Conservation (phyloP, 53 echinoderm and acorn worm species). For the Actinopyga echinites region DNA sequence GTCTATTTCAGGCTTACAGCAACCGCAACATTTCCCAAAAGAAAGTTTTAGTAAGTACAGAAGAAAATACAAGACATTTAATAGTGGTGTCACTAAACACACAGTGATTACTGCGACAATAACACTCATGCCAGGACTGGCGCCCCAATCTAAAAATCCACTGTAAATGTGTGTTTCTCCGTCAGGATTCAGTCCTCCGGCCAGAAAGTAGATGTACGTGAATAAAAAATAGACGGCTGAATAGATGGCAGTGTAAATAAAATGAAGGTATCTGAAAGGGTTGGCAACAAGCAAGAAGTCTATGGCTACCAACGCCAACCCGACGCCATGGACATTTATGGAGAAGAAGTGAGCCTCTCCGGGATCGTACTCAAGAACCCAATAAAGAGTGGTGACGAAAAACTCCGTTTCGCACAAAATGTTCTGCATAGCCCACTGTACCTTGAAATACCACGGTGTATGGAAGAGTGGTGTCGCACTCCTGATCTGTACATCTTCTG, state of each 20-base stretch:
- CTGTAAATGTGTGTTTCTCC: constrained; percentile 71
- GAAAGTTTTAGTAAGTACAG: constrained; percentile 65
- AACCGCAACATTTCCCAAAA: constrained; percentile 48
- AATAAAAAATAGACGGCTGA: constrained; percentile 72
- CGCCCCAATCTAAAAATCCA: constrained; percentile 70
- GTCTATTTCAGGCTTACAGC: not conserved
- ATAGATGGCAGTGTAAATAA: constrained; percentile 56
- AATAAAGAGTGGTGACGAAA: constrained; percentile 68
- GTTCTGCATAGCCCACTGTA: constrained; percentile 71
- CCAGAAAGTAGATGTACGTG: constrained; percentile 65
- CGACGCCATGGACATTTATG: constrained; percentile 80
- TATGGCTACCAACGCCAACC: constrained; percentile 55
- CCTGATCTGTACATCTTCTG: not conserved
- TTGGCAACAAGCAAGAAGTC: constrained; percentile 69
- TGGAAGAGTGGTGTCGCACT: not conserved
- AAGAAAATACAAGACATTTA: constrained; percentile 64
- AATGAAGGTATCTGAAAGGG: constrained; percentile 75
- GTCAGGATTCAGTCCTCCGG: constrained; percentile 67
- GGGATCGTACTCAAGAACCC: constrained; percentile 71
- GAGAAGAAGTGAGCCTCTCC: constrained; percentile 47
- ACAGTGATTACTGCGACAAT: constrained; percentile 34
- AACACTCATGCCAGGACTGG: constrained; percentile 6
- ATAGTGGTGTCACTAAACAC: constrained; percentile 62
- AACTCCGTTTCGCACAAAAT: constrained; percentile 51
- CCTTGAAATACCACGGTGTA: constrained; percentile 61